A percentile compares a stretch with the other conserved stretches of the same genome.
These are phyloP conservation scores for Bathybates hornii DNA, from an alignment of 2,113 vertebrate genomes.

Conservation along the genomic window DNA sequence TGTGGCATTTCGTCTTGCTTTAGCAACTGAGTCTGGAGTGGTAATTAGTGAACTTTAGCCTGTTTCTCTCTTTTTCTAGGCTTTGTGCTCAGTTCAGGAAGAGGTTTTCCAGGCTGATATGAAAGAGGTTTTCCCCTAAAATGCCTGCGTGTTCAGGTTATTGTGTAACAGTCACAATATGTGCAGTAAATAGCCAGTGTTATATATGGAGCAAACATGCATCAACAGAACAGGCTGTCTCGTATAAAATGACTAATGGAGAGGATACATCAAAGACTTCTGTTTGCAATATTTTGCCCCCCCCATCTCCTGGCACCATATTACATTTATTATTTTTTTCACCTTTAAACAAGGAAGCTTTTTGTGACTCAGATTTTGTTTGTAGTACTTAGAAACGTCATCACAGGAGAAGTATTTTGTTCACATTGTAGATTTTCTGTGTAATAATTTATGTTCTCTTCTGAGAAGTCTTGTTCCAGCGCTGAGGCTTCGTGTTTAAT, in stretches of 20 bases:
- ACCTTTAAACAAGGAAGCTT: neutral
- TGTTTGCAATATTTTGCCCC: neutral
- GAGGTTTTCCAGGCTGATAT: neutral
- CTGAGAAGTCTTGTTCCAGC: neutral
- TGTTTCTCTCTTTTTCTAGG: neutral
- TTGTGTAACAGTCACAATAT: neutral
- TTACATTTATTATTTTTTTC: rapidly evolving
- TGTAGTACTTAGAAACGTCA: neutral
- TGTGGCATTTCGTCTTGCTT: neutral
- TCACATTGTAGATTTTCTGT: neutral
- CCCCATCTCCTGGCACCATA: no score
- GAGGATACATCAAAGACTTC: neutral
- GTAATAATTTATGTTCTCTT: neutral
- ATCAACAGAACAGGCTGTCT: neutral
- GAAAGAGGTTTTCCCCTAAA: neutral
- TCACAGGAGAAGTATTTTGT: neutral
- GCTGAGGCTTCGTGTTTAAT: neutral
- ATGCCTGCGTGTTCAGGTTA: neutral
- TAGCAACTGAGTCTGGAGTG: neutral
- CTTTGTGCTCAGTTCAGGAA: neutral
- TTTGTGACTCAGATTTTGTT: neutral
- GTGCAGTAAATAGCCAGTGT: neutral
- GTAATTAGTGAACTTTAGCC: neutral
- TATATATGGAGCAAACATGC: neutral
- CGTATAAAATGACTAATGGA: neutral